These are phyloP conservation scores for Hippocampus zosterae DNA, from an alignment of 2,113 vertebrate species.

Conservation along the genomic window DNA sequence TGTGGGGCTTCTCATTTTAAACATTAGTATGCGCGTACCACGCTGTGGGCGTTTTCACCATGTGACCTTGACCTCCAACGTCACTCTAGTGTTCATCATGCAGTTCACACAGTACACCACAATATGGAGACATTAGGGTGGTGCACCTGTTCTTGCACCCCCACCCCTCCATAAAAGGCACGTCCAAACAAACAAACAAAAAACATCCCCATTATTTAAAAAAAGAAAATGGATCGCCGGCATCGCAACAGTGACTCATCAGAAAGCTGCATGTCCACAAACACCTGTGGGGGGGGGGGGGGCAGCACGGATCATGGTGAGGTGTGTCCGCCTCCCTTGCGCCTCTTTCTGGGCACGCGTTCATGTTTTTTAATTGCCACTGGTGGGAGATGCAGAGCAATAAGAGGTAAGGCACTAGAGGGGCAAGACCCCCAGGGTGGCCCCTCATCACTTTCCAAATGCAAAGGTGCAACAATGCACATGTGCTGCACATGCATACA, in stretches of 20 bases:
- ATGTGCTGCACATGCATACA: constrained; percentile 5
- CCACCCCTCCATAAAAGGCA: neutral
- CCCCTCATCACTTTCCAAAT: constrained; percentile 3
- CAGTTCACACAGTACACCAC: neutral
- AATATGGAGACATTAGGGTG: neutral
- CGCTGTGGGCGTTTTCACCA: neutral
- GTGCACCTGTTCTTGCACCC: constrained; percentile 2
- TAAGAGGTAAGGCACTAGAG: neutral
- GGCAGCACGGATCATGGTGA: constrained; percentile 28
- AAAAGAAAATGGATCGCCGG: constrained; percentile 3
- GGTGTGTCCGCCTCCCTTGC: constrained; percentile 42
- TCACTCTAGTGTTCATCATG: constrained; percentile 2
- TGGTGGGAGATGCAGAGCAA: neutral
- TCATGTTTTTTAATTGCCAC: constrained; percentile 7
- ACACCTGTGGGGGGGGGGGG: neutral
- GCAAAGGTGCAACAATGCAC: constrained; percentile 19
- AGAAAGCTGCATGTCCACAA: constrained; percentile 37
- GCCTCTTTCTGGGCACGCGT: constrained; percentile 9
- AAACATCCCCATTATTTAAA: neutral
- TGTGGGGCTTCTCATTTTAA: neutral
- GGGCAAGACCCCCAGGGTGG: neutral
- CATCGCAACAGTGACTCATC: constrained; percentile 42
- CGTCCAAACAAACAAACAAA: neutral
- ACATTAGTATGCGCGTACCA: neutral
- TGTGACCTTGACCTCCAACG: constrained; percentile 33